These are phyloP conservation scores for Leucosticte australis DNA, from an alignment of 2,113 vertebrate species.

Conservation along the genomic window DNA sequence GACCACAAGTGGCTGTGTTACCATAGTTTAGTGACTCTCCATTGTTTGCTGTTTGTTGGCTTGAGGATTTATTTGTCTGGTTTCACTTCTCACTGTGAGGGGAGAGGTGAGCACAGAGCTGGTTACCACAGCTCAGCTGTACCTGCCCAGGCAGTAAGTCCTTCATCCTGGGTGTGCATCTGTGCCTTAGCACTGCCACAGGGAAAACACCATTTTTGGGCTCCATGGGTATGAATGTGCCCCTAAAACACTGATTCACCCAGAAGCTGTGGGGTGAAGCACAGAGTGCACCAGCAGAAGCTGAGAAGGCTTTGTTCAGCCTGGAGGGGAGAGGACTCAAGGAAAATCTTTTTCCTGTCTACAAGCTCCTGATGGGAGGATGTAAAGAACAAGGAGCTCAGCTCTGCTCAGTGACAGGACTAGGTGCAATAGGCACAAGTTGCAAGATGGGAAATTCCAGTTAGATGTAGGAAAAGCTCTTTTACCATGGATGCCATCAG, in stretches of 20 bases:
- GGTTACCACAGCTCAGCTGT: not conserved
- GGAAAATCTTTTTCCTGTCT: not conserved
- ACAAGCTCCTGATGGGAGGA: not conserved
- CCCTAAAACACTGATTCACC: not conserved
- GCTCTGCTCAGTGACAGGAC: not conserved
- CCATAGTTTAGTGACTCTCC: rapidly evolving
- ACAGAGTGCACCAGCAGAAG: no score
- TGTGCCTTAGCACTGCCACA: not conserved
- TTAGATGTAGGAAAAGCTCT: not conserved
- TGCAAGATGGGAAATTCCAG: not conserved
- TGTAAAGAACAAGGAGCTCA: not conserved
- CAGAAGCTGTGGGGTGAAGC: not conserved
- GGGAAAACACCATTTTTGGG: not conserved
- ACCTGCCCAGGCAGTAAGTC: not conserved
- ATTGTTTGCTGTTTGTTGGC: not conserved
- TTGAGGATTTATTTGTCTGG: not conserved
- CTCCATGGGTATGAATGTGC: not conserved
- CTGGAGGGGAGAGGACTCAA: not conserved
- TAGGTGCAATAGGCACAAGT: no score
- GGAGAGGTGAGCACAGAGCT: not conserved
- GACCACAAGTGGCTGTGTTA: not conserved
- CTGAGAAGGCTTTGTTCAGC: not conserved
- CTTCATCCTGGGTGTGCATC: not conserved
- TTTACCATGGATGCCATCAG: not conserved
- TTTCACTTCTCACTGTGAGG: not conserved